These are phyloP conservation scores for Numenius phaeopus DNA, from an alignment of 2,797 vertebrate species.

Conservation along the genomic window DNA sequence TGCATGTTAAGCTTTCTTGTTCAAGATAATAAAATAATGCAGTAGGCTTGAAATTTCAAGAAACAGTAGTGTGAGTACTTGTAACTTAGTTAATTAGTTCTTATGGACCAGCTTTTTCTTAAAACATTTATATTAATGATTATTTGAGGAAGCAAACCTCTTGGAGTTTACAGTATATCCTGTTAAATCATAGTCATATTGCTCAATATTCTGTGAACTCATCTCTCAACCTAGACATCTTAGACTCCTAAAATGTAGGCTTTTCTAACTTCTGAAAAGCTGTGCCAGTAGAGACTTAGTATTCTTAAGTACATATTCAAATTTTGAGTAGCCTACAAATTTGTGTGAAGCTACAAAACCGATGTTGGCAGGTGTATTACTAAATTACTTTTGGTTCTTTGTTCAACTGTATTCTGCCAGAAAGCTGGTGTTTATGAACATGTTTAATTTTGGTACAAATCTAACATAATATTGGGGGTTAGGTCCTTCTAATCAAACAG, in stretches of 20 bases:
- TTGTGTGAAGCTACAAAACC: neutral
- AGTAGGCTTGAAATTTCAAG: neutral
- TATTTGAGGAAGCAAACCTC: neutral
- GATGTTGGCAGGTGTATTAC: neutral
- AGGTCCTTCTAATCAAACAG: neutral
- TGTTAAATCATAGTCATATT: neutral
- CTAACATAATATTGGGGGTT: neutral
- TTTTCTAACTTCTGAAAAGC: neutral
- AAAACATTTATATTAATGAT: neutral
- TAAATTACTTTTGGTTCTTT: neutral
- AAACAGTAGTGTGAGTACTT: neutral
- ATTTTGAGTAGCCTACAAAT: neutral
- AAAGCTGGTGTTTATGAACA: neutral
- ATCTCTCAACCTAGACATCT: neutral
- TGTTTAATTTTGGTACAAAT: slow-evolving; percentile 4
- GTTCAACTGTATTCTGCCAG: neutral
- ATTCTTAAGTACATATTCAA: neutral
- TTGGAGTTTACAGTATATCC: neutral
- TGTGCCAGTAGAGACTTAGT: neutral
- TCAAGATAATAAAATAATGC: neutral
- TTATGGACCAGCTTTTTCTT: neutral
- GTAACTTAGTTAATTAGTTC: neutral
- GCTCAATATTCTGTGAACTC: neutral
- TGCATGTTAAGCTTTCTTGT: slow-evolving; percentile 38
- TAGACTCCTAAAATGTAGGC: neutral